A percentile compares a stretch with the other conserved stretches of the same genome.
These are phyloP conservation scores for Drosophila athabasca DNA, from an alignment of 1,140 invertebrate genomes.

Conservation along the genomic window DNA sequence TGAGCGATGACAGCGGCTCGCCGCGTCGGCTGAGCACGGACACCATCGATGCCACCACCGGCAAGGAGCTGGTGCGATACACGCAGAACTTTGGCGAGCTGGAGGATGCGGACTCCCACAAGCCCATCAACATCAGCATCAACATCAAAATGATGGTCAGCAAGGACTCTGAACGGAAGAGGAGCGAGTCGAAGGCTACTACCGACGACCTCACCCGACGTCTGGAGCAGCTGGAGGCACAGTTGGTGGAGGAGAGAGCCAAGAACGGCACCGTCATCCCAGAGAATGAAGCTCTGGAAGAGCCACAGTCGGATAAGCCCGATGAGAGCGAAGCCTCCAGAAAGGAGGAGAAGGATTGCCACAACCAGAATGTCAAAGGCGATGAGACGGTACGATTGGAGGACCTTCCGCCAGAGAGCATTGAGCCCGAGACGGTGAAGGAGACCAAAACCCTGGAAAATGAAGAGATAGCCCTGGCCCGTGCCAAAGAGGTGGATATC, in stretches of 20 bases:
- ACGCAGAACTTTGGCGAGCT: conserved; percentile 68
- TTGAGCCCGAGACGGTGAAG: conserved; percentile 56
- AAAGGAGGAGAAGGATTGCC: conserved; percentile 56
- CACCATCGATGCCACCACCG: conserved; percentile 63
- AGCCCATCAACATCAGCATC: conserved; percentile 80
- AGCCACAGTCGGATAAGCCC: background rate
- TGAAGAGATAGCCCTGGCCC: conserved; percentile 53
- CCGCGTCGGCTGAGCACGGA: conserved; percentile 56
- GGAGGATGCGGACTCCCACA: conserved; percentile 60
- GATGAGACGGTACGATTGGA: conserved; percentile 51
- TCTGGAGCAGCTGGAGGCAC: conserved; percentile 61
- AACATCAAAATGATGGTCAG: conserved; percentile 80
- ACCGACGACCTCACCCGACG: conserved; percentile 66
- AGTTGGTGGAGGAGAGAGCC: conserved; percentile 59
- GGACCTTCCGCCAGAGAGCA: background rate
- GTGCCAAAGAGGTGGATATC: conserved; percentile 29
- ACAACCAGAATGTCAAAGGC: conserved; percentile 54
- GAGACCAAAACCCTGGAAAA: conserved; percentile 66
- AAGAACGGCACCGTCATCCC: conserved; percentile 36
- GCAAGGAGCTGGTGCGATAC: conserved; percentile 76
- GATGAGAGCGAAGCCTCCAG: conserved; percentile 32
- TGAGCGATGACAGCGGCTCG: conserved; percentile 23
- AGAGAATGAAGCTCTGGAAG: conserved; percentile 4
- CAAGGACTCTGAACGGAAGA: conserved; percentile 54
- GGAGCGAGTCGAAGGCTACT: conserved; percentile 27